Evolutionary conservation across 2,113 vertebrate species (phyloP).

Genomic region (Okapia johnstoni): DNA sequence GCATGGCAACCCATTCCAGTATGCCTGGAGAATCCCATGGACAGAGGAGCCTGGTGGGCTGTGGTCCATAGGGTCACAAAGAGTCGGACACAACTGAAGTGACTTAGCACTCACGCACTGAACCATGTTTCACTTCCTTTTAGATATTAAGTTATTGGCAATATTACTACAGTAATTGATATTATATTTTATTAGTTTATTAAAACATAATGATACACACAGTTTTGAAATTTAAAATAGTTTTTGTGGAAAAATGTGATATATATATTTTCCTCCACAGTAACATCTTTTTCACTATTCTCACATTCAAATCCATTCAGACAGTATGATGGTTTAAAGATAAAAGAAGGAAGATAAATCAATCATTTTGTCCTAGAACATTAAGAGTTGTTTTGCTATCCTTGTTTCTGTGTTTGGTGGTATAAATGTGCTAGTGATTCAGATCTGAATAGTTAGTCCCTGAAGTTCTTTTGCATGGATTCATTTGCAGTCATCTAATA

Average conservation of each 20-base stretch:
- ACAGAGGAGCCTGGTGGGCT: neutral
- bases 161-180: neutral
- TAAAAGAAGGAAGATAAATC: neutral
- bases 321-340: neutral
- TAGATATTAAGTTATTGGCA: neutral
- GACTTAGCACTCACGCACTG: neutral
- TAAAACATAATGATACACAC: neutral
- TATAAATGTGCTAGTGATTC: slow-evolving; percentile 36
- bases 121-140: neutral
- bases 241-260: neutral
- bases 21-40: neutral
- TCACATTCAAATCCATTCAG: neutral
- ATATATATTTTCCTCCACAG: neutral
- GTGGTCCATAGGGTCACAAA: neutral
- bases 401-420: neutral
- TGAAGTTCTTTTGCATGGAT: slow-evolving; percentile 48
- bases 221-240: neutral
- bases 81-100: rapidly evolving
- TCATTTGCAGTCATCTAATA: slow-evolving; percentile 31
- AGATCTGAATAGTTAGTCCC: neutral
- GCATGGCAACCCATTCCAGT: neutral
- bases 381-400: neutral
- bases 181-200: neutral
- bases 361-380: neutral
- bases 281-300: neutral